Evolutionary conservation across 2,113 vertebrate species (phyloP), one percentile per base, ranked within the genome.

Genomic region (Sarotherodon lohbergeri): DNA sequence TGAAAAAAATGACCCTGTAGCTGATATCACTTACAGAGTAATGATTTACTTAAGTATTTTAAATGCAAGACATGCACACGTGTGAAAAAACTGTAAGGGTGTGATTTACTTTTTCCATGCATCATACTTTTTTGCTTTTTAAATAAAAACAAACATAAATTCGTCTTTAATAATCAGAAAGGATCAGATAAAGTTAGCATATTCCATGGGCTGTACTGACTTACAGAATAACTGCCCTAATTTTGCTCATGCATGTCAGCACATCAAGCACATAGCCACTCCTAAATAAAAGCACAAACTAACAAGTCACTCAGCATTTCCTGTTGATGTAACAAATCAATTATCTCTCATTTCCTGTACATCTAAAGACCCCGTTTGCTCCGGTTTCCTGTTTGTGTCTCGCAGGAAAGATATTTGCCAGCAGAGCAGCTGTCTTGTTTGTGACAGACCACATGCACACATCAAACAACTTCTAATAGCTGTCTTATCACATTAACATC

Each of bases 281-380:
- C 46, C 55, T 76, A 85, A 90, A 91, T 92, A 86, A 93, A 91
- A 94, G 87, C 57, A 13, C 85, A 87, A 88, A 91, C 86, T 85
- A 93, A 90, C 82, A 82, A 89, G 87, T 82, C 90, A 91, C 79
- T 92, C 90, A 89, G 83, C 59, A 29, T 85, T 94, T 95, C 94
- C 95, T 95, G 93, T 93, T 93, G 90, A 92, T 89, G 46, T 4
- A 91, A 85, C 95, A 91, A 91, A 94, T 91, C 94, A 93, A 92
- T 95, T 95, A 93, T 86, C 87, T 85, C 87, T 93, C 91, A 95
- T 95, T 95, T 95, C 93, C 93, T 89, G 90, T 80, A 88, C 86
- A 86, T 93, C 91, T 91, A 36, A 92, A 56, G 83, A 48, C n/a
- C 68, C 61, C 2, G 63, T 68, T 52, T 29, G 89, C 82, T 36